Conservation (phyloP, 2,797 vertebrate genomes). For the Diceros bicornis region DNA sequence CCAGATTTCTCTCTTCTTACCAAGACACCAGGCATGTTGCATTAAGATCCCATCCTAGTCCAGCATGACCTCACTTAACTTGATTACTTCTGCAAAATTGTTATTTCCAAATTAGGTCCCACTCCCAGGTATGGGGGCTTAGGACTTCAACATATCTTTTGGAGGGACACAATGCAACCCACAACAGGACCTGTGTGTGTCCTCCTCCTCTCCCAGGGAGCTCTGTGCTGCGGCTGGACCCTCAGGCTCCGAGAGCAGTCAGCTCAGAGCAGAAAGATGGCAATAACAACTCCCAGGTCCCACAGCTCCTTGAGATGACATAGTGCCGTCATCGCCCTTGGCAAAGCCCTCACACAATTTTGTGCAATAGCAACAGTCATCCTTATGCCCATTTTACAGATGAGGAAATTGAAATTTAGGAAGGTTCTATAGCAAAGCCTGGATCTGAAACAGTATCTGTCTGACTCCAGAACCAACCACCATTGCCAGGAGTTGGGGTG, state of each 20-base stretch:
- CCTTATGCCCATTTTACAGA: background rate
- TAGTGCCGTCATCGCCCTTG: fast-evolving
- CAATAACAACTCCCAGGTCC: no score
- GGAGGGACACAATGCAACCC: fast-evolving
- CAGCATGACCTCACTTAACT: background rate
- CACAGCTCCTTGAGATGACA: background rate
- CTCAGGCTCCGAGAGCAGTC: background rate
- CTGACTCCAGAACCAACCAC: background rate
- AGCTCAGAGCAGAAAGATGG: background rate
- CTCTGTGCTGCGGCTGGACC: background rate
- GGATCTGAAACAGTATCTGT: background rate
- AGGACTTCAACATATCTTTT: background rate
- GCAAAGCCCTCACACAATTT: background rate
- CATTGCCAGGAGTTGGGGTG: background rate
- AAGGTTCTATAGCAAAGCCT: background rate
- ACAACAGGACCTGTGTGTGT: fast-evolving
- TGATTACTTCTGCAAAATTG: background rate
- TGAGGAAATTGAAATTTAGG: background rate
- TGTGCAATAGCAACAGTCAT: fast-evolving
- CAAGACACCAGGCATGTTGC: background rate
- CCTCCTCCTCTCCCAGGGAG: background rate
- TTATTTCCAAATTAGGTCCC: background rate
- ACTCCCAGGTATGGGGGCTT: background rate
- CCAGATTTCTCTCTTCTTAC: background rate
- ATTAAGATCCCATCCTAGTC: background rate